Percentiles rank a stretch among this genome's conserved stretches.
Conservation (phyloP, 2,113 vertebrate genomes). For the Clarias macrocephalus region DNA sequence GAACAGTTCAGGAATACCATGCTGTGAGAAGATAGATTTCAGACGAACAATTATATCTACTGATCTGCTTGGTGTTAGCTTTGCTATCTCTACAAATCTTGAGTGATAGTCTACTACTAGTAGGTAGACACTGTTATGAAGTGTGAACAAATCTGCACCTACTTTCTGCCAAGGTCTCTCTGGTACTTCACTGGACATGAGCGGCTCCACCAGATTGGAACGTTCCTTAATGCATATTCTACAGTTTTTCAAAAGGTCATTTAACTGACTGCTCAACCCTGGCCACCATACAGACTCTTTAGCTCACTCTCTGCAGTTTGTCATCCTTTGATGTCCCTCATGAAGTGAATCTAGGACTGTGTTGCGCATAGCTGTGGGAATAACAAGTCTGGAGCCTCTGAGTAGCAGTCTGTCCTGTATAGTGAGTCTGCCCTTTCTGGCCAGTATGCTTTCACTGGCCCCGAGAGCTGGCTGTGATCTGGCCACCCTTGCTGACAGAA, state of each 20-base stretch:
- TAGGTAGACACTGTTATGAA: too few species aligned
- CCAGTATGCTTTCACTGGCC: not conserved
- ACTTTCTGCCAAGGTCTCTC: too few species aligned
- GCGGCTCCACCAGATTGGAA: too few species aligned
- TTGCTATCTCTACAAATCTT: too few species aligned
- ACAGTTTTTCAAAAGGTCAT: not conserved
- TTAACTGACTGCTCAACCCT: not conserved
- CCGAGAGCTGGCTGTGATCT: not conserved
- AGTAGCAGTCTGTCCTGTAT: not conserved
- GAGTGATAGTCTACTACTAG: too few species aligned
- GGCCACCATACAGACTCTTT: not conserved
- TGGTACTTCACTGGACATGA: too few species aligned
- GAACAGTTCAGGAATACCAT: not conserved
- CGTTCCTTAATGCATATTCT: not conserved
- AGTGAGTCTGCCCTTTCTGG: not conserved
- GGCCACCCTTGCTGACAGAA: conserved; percentile 30
- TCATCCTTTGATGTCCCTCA: not conserved
- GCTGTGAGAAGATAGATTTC: too few species aligned
- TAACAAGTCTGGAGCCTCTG: not conserved
- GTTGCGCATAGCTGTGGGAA: not conserved
- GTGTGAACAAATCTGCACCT: too few species aligned
- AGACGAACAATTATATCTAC: too few species aligned
- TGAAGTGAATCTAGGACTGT: not conserved
- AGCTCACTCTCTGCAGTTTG: not conserved
- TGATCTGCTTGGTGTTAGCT: too few species aligned